Evolutionary conservation across 1,140 invertebrate genomes (phyloP).

Genomic region (Megalopta genalis): DNA sequence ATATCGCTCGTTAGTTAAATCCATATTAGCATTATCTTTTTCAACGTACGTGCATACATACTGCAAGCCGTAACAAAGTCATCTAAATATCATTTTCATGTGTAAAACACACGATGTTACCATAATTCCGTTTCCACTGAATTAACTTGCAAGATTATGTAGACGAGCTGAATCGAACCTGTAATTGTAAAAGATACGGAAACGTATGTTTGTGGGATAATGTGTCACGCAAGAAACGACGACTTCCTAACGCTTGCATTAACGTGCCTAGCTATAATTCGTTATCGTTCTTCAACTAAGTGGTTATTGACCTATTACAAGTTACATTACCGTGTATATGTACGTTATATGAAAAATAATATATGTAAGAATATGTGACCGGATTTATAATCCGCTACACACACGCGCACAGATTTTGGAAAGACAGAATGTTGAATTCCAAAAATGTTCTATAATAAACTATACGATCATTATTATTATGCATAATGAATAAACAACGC

Average conservation of each 20-base stretch:
- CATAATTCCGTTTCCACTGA: not conserved
- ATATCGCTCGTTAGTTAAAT: not conserved
- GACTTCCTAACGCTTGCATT: not conserved
- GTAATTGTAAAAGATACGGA: too few species aligned
- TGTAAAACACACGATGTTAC: too few species aligned
- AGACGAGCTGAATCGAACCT: too few species aligned
- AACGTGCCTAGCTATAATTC: not conserved
- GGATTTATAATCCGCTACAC: not conserved
- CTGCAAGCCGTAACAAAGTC: too few species aligned
- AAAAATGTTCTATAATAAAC: not conserved
- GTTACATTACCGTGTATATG: not conserved
- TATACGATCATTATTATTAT: too few species aligned
- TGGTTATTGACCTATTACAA: constrained; percentile 16
- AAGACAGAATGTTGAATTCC: not conserved
- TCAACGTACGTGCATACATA: too few species aligned
- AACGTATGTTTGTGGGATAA: too few species aligned
- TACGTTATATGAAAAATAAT: constrained; percentile 11
- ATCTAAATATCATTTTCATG: too few species aligned
- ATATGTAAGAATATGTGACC: not conserved
- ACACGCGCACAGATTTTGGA: too few species aligned
- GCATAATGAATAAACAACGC: too few species aligned
- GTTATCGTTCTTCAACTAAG: not conserved
- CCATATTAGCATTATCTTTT: not conserved
- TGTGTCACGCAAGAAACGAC: not conserved
- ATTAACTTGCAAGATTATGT: not conserved